Base-by-base conservation (phyloP, 2,113 vertebrate genomes). In the Ceyx margarethae region DNA sequence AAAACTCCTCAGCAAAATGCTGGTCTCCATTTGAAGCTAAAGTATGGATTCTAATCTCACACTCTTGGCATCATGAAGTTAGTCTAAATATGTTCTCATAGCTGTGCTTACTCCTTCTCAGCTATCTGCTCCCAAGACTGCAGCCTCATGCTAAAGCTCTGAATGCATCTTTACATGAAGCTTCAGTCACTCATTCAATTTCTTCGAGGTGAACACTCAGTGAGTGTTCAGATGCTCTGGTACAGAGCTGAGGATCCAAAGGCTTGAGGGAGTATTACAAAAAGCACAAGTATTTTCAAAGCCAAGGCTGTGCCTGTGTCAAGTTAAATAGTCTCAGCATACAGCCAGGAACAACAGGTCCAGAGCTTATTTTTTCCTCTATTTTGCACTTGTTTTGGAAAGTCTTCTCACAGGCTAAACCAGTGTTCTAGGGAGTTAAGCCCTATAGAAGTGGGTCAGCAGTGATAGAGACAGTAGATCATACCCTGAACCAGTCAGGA, bases 1-100 rank as follows among this genome's bases (percentile, higher is more conserved):
- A 80, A 85, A 92, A 76, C 23, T 74, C 48, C n/a, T 79, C 73
- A 79, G 75, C 18, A 89, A 90, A 90, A 79, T 60, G 7, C 13
- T 67, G 16, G 31, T 35, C 40, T 92, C 57, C 87, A 4, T 28
- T 94, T 79, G 0, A 77, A 74, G 53, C 5, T 81, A 43, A 81
- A 81, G 65, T 17, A 64, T 33, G 74, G 60, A 77, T 91, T 83
- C 22, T 53, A 75, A 92, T 79, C 19, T 87, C 61, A 76, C 58
- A 90, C 25, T 84, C 90, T 56, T 80, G 67, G 43, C 46, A 62
- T 51, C 33, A 20, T 77, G 46, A 89, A 91, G 13, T 66, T 58
- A 69, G 45, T 73, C 60, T 81, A 79, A 68, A 71, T 54, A 82
- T 65, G 69, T 86, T 20, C 28, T 73, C 16, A 10, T 84, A 51